These are phyloP conservation scores for Sardina pilchardus DNA, from an alignment of 2,113 vertebrate species.

Conservation along the genomic window DNA sequence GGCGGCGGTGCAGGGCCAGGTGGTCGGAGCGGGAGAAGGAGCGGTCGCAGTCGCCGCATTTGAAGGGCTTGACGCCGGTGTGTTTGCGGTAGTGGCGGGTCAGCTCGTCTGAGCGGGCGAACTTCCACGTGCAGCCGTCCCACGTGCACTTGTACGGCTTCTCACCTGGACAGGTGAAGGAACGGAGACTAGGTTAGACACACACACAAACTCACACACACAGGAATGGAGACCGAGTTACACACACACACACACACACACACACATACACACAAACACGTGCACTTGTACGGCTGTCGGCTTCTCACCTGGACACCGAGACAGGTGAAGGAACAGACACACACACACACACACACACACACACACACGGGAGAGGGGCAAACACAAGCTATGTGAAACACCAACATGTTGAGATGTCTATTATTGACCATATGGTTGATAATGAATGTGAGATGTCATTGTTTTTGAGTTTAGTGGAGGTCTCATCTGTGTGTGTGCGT, in stretches of 20 bases:
- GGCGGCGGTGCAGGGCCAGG: slow-evolving; percentile 84
- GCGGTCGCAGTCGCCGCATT: slow-evolving; percentile 87
- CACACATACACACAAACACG: slow-evolving; percentile 56
- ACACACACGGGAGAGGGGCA: too few relatives aligned
- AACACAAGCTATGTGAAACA: not conserved
- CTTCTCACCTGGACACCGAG: slow-evolving; percentile 76
- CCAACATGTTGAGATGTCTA: too few relatives aligned
- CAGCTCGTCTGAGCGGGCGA: slow-evolving; percentile 80
- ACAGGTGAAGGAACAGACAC: too few relatives aligned
- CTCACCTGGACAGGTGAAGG: slow-evolving; percentile 72
- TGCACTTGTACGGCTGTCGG: slow-evolving; percentile 88
- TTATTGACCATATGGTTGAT: too few relatives aligned
- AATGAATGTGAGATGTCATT: too few relatives aligned
- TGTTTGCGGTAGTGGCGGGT: slow-evolving; percentile 59
- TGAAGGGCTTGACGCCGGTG: slow-evolving; percentile 84
- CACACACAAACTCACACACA: not conserved
- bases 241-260: too few relatives aligned
- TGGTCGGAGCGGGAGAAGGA: slow-evolving; percentile 88
- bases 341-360: not conserved
- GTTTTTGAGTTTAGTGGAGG: too few relatives aligned
- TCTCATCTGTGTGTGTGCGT: too few relatives aligned
- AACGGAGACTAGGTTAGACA: too few relatives aligned
- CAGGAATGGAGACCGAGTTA: not conserved
- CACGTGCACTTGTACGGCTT: slow-evolving; percentile 88
- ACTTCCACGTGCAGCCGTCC: slow-evolving; percentile 90